Base-by-base conservation (phyloP, 2,888 invertebrate genomes). In the Leistus spinibarbis region DNA sequence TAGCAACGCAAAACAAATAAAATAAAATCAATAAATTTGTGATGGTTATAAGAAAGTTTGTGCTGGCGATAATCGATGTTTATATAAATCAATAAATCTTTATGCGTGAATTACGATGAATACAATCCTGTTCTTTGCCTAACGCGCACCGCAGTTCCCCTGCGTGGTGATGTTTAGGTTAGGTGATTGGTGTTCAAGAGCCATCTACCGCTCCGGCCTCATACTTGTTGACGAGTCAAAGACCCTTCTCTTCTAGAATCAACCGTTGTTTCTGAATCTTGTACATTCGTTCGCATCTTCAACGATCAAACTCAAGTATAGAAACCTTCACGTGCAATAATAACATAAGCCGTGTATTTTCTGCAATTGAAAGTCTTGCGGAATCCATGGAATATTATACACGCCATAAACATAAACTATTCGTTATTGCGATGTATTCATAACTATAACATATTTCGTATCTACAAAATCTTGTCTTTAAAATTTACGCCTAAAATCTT, bases 181-280 rank as follows among this genome's bases (percentile, higher is more conserved):
- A 40, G 40, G 40, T 40, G 40, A 40, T 40, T 40, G 40, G 60
- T 60, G 60, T 17, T 60, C 60, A 19, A 60, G 19, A 20, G 60
- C 20, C 60, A 60, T 60, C 60, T 60, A 60, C 60, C 17, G 60
- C 60, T 22, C 20, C 17, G 60, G 60, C 60, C 22, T 60, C 10
- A 22, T 22, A 60, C 66, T 73, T 62, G 54, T 62, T 73, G 73
- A 73, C 62, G 73, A 60, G 73, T 73, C 73, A 73, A 73, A 73
- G 73, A 73, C 66, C 73, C 64, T 64, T 64, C 27, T 27, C 64
- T 64, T 27, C 24, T 64, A 23, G 60, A 60, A 20, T 60, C 60
- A 60, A 40, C 60, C 60, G 60, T 60, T 60, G 60, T 60, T 60
- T 60, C 20, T 22, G 22, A 60, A 20, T 60, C 60, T 60, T 9